Evolutionary conservation across 2,797 vertebrate species (phyloP).

Genomic region (Anguilla marmorata): DNA sequence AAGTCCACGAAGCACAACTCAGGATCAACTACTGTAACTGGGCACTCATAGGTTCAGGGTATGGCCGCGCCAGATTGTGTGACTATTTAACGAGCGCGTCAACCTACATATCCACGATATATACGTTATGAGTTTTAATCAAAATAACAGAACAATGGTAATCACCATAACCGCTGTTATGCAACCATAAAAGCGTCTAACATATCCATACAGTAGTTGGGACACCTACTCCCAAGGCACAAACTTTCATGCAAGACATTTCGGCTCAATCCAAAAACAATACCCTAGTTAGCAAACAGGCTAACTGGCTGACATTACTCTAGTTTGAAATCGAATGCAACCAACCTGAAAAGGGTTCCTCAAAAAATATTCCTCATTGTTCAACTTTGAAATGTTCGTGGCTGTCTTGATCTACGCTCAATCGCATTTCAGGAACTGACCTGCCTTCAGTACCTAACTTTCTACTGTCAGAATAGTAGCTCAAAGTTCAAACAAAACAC

Average conservation of each 20-base stretch:
- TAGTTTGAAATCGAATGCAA: not conserved
- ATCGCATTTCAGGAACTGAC: not conserved
- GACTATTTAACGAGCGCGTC: not conserved
- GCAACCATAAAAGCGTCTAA: not conserved
- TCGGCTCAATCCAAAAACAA: not conserved
- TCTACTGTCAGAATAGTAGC: constrained; percentile 5
- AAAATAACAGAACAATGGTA: not conserved
- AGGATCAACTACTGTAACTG: not conserved
- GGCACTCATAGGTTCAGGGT: not conserved
- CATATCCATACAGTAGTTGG: not conserved
- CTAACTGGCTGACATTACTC: not conserved
- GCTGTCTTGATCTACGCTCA: not conserved
- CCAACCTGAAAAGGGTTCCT: constrained; percentile 26
- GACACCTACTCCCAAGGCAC: not conserved
- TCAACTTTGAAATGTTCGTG: not conserved
- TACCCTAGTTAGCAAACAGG: not conserved
- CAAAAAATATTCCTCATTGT: constrained; percentile 18
- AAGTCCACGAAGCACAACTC: not conserved
- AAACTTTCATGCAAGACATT: not conserved
- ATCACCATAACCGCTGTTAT: not conserved
- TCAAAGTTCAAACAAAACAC: constrained; percentile 26
- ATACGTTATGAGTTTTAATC: not conserved
- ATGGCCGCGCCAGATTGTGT: not conserved
- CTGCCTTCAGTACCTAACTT: not conserved
- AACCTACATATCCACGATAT: not conserved